phyloP scores from a whole-genome alignment of 2,888 invertebrate species.

The Cryptophagus acutangulus region DNA sequence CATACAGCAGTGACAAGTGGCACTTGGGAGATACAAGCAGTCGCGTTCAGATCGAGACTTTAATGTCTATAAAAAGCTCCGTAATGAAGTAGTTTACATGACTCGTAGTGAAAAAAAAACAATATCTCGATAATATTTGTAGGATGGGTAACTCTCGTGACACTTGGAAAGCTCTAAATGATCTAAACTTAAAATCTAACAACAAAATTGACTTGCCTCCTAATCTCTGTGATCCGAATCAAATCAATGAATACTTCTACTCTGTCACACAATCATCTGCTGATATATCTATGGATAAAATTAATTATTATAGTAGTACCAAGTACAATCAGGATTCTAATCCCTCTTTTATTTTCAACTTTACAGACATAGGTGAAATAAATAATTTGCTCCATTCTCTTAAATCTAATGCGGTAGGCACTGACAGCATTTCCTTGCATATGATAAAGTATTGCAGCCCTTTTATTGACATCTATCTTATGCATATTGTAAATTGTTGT shows the following conservation, averaged over 20 bases:
- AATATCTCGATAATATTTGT: too few species aligned
- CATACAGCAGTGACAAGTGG: too few species aligned
- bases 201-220: too few species aligned
- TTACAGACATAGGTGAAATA: neutral
- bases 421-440: slow-evolving; percentile 2
- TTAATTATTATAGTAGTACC: neutral
- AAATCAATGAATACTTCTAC: neutral
- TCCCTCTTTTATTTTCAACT: neutral
- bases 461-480: slow-evolving; percentile 9
- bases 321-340: neutral
- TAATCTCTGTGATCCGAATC: neutral
- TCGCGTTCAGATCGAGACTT: too few species aligned
- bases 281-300: slow-evolving; percentile 1
- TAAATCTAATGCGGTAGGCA: neutral
- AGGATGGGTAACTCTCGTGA: too few species aligned
- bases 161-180: too few species aligned
- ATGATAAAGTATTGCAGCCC: slow-evolving; percentile 8
- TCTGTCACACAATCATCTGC: neutral
- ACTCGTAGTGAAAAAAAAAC: too few species aligned
- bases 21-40: too few species aligned
- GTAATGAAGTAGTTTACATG: too few species aligned
- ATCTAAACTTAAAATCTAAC: too few species aligned
- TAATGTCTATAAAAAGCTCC: too few species aligned
- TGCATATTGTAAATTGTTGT: slow-evolving; percentile 7
- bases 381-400: too few species aligned